Evolutionary conservation across 1,140 invertebrate genomes (phyloP).

Genomic region (Cataglyphis hispanica): DNA sequence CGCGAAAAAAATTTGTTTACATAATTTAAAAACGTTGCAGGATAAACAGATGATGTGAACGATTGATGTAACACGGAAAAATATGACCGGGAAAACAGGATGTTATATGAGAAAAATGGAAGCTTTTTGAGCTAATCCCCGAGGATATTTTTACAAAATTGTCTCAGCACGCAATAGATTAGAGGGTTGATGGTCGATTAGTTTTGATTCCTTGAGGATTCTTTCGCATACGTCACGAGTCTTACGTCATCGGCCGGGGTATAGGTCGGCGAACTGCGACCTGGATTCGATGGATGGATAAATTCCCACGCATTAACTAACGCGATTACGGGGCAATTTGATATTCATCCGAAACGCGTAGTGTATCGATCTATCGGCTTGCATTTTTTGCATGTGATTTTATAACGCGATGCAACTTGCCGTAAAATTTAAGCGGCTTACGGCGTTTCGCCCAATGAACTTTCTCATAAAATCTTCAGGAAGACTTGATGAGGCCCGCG

Average conservation of each 20-base stretch:
- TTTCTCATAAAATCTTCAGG: not conserved
- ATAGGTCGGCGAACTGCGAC: slow-evolving; percentile 59
- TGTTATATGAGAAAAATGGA: not conserved
- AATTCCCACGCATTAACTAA: slow-evolving; percentile 61
- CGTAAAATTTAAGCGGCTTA: slow-evolving; percentile 27
- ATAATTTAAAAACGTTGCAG: not conserved
- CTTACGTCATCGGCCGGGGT: slow-evolving; percentile 46
- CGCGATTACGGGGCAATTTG: slow-evolving; percentile 36
- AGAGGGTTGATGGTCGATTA: slow-evolving; percentile 34
- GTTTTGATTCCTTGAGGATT: slow-evolving; percentile 49
- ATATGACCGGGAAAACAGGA: not conserved
- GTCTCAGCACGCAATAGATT: not conserved
- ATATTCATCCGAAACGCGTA: slow-evolving; percentile 23
- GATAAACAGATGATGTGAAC: too few species aligned
- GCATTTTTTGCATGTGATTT: not conserved
- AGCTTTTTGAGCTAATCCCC: not conserved
- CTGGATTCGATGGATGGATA: slow-evolving; percentile 52
- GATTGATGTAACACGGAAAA: not conserved
- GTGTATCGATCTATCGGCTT: slow-evolving; percentile 46
- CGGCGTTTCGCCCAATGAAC: not conserved
- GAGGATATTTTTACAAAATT: not conserved
- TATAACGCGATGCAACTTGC: slow-evolving; percentile 3
- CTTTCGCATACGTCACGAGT: slow-evolving; percentile 22
- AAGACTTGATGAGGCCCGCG: not conserved
- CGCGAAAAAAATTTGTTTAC: not conserved